Evolutionary conservation across 2,113 vertebrate genomes (phyloP).

Genomic region (Phasianus colchicus): DNA sequence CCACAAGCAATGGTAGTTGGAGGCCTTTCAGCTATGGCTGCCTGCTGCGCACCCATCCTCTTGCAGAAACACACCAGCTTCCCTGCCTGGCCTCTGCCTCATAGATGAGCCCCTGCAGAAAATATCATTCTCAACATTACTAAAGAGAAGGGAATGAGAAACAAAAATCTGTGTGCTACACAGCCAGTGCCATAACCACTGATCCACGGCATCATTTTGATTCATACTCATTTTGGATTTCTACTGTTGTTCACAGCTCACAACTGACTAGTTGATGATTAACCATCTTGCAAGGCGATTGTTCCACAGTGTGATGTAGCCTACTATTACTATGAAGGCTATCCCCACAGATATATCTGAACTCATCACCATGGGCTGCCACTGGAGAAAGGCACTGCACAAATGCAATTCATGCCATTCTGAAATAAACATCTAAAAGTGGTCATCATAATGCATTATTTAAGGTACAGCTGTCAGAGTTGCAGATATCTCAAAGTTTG

Average conservation of each 20-base stretch:
- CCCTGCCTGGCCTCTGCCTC: not conserved
- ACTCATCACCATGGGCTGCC: not conserved
- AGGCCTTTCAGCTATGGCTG: not conserved
- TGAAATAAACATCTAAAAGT: not conserved
- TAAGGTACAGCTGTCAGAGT: not conserved
- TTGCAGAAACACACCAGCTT: not conserved
- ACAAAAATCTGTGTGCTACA: not conserved
- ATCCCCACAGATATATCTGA: not conserved
- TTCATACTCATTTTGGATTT: not conserved
- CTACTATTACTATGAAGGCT: not conserved
- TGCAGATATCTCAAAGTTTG: not conserved
- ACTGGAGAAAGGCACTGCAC: not conserved
- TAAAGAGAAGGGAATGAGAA: not conserved
- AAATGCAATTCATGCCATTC: not conserved
- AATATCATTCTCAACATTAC: not conserved
- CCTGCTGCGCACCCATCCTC: not conserved
- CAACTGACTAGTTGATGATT: not conserved
- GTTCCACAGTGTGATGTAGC: not conserved
- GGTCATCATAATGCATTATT: not conserved
- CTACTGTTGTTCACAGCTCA: not conserved
- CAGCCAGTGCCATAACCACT: not conserved
- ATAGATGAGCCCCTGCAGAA: not conserved
- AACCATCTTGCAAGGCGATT: fast-evolving
- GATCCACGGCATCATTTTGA: not conserved
- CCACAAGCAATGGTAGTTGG: not conserved